Conservation (phyloP, 2,797 vertebrate genomes). For the Macropodus opercularis region DNA sequence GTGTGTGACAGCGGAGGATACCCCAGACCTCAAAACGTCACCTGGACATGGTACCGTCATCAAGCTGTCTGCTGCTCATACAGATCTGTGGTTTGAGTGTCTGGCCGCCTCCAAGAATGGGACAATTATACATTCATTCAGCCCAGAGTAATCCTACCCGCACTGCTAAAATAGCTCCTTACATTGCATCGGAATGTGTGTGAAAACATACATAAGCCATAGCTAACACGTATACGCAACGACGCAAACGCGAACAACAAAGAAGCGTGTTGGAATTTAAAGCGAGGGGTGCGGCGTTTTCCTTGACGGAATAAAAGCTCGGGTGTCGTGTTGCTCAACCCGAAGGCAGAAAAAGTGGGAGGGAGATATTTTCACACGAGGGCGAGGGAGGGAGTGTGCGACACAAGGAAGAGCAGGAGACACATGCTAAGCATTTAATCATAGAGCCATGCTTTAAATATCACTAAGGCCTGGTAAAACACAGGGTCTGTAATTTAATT, state of each 20-base stretch:
- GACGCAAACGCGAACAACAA: slow-evolving; percentile 31
- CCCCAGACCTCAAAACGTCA: slow-evolving; percentile 74
- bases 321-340: slow-evolving; percentile 61
- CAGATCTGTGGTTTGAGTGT: neutral
- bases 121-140: slow-evolving; percentile 37
- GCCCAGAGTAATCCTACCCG: slow-evolving; percentile 15
- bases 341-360: slow-evolving; percentile 24
- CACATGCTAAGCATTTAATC: slow-evolving; percentile 75
- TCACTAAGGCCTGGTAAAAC: slow-evolving; percentile 73
- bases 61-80: slow-evolving; percentile 15
- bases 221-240: slow-evolving; percentile 10
- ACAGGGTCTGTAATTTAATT: slow-evolving; percentile 76
- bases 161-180: slow-evolving; percentile 37
- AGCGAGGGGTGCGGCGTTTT: slow-evolving; percentile 23
- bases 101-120: slow-evolving; percentile 23
- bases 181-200: slow-evolving; percentile 47
- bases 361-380: slow-evolving; percentile 63
- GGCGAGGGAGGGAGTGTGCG: slow-evolving; percentile 43
- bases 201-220: slow-evolving; percentile 35
- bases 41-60: slow-evolving; percentile 78
- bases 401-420: slow-evolving; percentile 73
- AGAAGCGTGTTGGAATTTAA: slow-evolving; percentile 30
- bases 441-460: slow-evolving; percentile 75
- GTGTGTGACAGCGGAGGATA: slow-evolving; percentile 67
- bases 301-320: slow-evolving; percentile 50